Evolutionary conservation across 1,140 invertebrate species (phyloP).

Genomic region (Nixonia krombeini): DNA sequence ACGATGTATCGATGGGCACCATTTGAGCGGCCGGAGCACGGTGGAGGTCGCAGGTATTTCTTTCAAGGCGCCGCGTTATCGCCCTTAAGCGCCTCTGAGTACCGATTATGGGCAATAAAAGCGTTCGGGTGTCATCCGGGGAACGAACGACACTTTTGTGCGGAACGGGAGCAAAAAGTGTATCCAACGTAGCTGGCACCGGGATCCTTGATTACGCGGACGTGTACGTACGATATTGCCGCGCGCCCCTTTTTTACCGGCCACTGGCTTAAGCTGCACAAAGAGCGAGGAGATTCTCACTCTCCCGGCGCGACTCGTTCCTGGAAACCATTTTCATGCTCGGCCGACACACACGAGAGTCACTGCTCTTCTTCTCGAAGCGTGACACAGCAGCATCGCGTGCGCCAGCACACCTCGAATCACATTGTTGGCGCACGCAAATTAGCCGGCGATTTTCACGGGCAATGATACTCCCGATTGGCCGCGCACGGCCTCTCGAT

Average conservation of each 20-base stretch:
- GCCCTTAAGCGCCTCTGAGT: conserved; percentile 52
- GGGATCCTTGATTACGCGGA: conserved; percentile 34
- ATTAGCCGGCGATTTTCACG: neutral
- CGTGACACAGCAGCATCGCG: conserved; percentile 14
- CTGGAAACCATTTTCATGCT: conserved; percentile 59
- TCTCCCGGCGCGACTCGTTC: conserved; percentile 41
- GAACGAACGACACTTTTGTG: conserved; percentile 55
- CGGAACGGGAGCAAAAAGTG: conserved; percentile 53
- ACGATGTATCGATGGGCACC: conserved; percentile 31
- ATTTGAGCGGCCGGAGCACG: conserved; percentile 12
- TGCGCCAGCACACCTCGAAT: conserved; percentile 7
- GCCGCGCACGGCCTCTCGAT: no score
- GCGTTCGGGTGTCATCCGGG: conserved; percentile 62
- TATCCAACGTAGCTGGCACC: conserved; percentile 6
- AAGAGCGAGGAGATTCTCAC: conserved; percentile 10
- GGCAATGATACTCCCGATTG: no score
- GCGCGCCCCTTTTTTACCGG: conserved; percentile 29
- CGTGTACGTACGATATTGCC: conserved; percentile 39
- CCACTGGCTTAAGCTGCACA: conserved; percentile 4
- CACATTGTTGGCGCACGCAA: conserved; percentile 3
- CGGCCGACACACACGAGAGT: conserved; percentile 24
- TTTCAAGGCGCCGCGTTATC: conserved; percentile 60
- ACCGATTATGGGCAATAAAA: conserved; percentile 67
- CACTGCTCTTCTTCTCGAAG: conserved; percentile 33
- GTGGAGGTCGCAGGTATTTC: conserved; percentile 54